Evolutionary conservation across 2,888 invertebrate species (phyloP), one percentile per base, ranked within the genome.

Genomic region (Oxytorus armatus): DNA sequence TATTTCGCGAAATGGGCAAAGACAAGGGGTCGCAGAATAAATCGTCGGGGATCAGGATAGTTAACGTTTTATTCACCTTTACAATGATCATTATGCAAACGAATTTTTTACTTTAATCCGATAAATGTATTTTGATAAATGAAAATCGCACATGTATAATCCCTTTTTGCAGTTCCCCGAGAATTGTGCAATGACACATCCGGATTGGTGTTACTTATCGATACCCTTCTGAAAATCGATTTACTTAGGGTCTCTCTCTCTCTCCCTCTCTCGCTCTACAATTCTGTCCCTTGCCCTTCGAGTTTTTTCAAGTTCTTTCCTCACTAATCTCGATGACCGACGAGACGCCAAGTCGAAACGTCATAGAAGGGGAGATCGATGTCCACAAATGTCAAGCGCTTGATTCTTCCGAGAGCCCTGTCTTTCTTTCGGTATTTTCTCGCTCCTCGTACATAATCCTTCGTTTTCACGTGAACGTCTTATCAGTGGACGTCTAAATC

Each of bases 401-500:
- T n/a, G 33, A 63, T 73, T 75, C 63, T 55, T 44, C 57, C 18
- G n/a, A 57, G 36, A 70, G 66, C 36, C 42, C 16, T 57, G 36
- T 8, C 14, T 11, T 29, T 53, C 51, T 25, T 39, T 25, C 68
- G 68, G n/a, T 11, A 11, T 23, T 42, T 39, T 3, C 16, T 25
- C 11, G 2, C 10, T 39, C 11, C 7, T 53, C 18, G 55, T 42
- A 44, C 70, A 59, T 65, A 53, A 72, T 25, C 55, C 74, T 57
- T 11, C 36, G 47, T 81, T 61, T 77, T 68, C 66, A 55, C 77
- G 76, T 74, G 65, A 81, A 65, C 79, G 49, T 73, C 68, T 77
- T 82, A 79, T 79, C 77, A 75, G 72, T 36, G 25, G 70, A 73
- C 29, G 51, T 53, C 47, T 70, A 82, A 73, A 83, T 82, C 79